Evolutionary conservation across 2,888 invertebrate species (phyloP).

Genomic region (Pachycephus smyrnensis): DNA sequence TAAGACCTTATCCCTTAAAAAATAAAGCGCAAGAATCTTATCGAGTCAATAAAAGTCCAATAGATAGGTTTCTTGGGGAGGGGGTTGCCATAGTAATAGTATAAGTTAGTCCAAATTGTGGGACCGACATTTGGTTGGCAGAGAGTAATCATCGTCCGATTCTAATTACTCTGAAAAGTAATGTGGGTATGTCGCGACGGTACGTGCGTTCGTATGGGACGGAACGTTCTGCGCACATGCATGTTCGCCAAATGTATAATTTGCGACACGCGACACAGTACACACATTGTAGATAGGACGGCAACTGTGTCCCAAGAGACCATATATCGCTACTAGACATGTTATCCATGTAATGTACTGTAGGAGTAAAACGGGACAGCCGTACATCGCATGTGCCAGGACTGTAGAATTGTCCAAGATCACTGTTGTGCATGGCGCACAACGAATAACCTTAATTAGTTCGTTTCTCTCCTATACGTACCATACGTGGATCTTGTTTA

Average conservation of each 20-base stretch:
- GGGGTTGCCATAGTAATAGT: conserved; percentile 45
- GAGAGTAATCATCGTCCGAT: not conserved
- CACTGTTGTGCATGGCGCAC: not conserved
- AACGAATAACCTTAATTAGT: not conserved
- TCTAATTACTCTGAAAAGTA: conserved; percentile 3
- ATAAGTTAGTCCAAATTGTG: not conserved
- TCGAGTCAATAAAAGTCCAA: not conserved
- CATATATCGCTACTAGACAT: not conserved
- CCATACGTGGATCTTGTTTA: not conserved
- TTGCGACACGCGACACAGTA: conserved; percentile 28
- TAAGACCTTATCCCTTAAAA: not conserved
- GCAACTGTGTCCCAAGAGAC: not conserved
- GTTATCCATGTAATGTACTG: not conserved
- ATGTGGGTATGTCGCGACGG: conserved; percentile 46
- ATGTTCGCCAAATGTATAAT: conserved; percentile 24
- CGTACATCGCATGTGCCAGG: not conserved
- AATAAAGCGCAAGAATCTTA: not conserved
- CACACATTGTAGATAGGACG: not conserved
- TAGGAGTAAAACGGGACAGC: not conserved
- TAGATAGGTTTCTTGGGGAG: not conserved
- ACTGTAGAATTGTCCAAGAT: not conserved
- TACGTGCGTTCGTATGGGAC: conserved; percentile 32
- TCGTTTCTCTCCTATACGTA: not conserved
- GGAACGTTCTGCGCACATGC: conserved; percentile 10
- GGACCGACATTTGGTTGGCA: not conserved